phyloP scores from a whole-genome alignment of 2,797 vertebrate species.

The Tangara arthus region DNA sequence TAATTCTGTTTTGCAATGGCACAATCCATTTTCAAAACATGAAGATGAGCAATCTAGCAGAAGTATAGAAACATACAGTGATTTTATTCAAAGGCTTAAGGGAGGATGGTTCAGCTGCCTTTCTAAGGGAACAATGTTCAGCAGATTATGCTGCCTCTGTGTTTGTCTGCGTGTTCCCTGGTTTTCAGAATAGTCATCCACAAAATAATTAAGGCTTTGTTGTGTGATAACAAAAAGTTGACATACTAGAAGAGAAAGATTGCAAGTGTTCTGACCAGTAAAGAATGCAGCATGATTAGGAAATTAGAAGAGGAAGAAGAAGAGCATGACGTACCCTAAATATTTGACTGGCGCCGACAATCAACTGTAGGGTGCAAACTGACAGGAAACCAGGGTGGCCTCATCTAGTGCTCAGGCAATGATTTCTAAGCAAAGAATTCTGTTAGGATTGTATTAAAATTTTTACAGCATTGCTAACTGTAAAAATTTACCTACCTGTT shows the following conservation, averaged over 20 bases:
- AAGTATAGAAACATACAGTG: neutral
- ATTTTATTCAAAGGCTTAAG: neutral
- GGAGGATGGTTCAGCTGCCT: neutral
- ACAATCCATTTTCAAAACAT: neutral
- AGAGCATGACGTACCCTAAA: neutral
- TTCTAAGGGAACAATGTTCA: neutral
- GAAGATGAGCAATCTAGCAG: neutral
- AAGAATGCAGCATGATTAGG: neutral
- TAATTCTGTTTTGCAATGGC: neutral
- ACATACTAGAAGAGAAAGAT: neutral
- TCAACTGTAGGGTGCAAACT: neutral
- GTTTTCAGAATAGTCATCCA: neutral
- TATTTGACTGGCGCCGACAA: neutral
- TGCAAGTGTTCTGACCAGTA: neutral
- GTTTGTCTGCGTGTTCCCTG: neutral
- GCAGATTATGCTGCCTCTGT: neutral
- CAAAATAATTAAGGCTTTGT: neutral
- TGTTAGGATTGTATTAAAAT: rapidly evolving
- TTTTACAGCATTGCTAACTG: neutral
- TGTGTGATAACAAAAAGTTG: neutral
- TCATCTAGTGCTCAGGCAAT: neutral
- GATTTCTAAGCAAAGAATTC: neutral
- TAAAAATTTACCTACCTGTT: neutral
- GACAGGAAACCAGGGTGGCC: neutral
- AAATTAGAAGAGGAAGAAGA: neutral